Evolutionary conservation across 2,113 vertebrate species (phyloP).

Genomic region (Pseudopodoces humilis): DNA sequence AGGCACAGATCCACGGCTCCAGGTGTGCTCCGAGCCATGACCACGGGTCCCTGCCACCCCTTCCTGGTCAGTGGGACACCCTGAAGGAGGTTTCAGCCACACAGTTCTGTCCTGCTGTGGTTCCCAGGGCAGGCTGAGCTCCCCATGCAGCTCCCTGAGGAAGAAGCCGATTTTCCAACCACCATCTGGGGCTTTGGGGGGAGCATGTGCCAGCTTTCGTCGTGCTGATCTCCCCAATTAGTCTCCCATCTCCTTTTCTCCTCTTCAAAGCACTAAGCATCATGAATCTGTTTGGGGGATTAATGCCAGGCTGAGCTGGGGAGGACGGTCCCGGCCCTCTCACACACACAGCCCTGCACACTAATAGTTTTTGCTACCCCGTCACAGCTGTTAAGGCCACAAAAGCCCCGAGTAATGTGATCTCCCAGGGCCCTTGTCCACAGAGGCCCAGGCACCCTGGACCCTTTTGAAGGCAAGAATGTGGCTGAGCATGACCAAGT

Average conservation of each 20-base stretch:
- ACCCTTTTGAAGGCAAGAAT: conserved; percentile 36
- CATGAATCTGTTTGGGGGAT: conserved; percentile 50
- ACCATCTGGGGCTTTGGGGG: neutral
- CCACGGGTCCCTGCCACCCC: accelerated
- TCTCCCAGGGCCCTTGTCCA: neutral
- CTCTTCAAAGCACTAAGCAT: conserved; percentile 29
- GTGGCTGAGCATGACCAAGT: neutral
- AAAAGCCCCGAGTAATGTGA: conserved; percentile 51
- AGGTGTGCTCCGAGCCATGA: accelerated
- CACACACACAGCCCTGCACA: neutral
- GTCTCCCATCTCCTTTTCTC: conserved; percentile 42
- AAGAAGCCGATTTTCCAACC: neutral
- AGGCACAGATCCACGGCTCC: neutral
- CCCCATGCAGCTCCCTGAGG: neutral
- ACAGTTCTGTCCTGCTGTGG: accelerated
- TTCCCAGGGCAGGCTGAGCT: neutral
- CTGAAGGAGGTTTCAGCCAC: neutral
- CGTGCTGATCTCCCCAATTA: conserved; percentile 46
- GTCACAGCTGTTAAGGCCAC: conserved; percentile 52
- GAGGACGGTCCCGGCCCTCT: neutral
- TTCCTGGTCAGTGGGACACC: accelerated
- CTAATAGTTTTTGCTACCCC: neutral
- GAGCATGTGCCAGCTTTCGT: neutral
- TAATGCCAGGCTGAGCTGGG: conserved; percentile 17
- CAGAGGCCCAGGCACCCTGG: neutral